A percentile compares a stretch with the other conserved stretches of the same genome.
phyloP scores from a whole-genome alignment of 2,888 invertebrate genomes.

The Diloba caeruleocephala region DNA sequence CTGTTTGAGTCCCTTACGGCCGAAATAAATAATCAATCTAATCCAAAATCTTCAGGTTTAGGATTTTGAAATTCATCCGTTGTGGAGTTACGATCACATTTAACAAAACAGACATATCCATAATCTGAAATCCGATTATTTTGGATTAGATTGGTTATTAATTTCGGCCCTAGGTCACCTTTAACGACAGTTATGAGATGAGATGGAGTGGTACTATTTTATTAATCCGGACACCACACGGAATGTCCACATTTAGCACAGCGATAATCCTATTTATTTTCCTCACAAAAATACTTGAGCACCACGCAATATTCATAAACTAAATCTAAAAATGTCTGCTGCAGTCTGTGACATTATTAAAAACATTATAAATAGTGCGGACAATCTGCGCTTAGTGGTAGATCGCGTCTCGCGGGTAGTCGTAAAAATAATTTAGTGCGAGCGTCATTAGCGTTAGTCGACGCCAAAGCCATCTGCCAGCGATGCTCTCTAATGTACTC shows the following conservation, averaged over 20 bases:
- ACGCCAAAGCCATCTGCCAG: constrained; percentile 73
- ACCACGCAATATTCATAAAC: constrained; percentile 31
- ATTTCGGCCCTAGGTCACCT: too few relatives aligned
- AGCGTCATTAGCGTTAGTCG: constrained; percentile 77
- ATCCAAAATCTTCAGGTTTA: too few relatives aligned
- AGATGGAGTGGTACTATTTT: too few relatives aligned
- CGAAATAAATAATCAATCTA: too few relatives aligned
- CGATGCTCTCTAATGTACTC: constrained; percentile 51
- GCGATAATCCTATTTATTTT: constrained; percentile 1
- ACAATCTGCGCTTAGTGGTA: constrained; percentile 46
- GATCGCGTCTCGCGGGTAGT: constrained; percentile 70
- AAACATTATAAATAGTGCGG: constrained; percentile 49
- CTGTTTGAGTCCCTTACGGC: too few relatives aligned
- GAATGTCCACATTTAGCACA: constrained; percentile 1
- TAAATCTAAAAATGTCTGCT: constrained; percentile 38
- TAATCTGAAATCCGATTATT: too few relatives aligned
- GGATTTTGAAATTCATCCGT: too few relatives aligned
- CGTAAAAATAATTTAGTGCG: constrained; percentile 87
- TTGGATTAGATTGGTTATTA: too few relatives aligned
- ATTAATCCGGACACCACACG: too few relatives aligned
- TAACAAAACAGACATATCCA: too few relatives aligned
- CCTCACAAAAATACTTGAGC: constrained; percentile 10
- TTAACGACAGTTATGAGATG: too few relatives aligned
- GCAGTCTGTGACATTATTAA: constrained; percentile 40
- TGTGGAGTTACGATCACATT: too few relatives aligned